phyloP scores from a whole-genome alignment of 2,888 invertebrate genomes.

The Nomada ferruginata region DNA sequence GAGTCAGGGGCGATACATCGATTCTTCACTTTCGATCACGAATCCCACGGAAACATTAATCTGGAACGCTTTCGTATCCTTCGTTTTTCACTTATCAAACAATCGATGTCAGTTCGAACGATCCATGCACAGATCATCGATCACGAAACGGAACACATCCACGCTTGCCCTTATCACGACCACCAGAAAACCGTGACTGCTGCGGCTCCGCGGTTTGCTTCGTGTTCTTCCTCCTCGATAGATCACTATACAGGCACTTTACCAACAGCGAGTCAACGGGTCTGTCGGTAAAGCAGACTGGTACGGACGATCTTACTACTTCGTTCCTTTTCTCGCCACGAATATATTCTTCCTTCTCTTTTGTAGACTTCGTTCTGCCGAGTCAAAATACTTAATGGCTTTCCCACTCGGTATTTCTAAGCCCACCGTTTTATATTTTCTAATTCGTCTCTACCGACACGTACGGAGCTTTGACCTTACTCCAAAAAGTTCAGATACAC shows the following conservation, averaged over 20 bases:
- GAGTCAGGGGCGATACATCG: background rate
- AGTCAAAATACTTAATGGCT: background rate
- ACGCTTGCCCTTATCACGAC: conserved; percentile 65
- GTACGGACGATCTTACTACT: conserved; percentile 54
- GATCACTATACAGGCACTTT: conserved; percentile 56
- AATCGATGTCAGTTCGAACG: conserved; percentile 28
- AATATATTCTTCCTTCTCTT: conserved; percentile 15
- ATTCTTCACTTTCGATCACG: background rate
- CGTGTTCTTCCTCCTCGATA: conserved; percentile 50
- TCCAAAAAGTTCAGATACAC: background rate
- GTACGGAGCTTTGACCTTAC: background rate
- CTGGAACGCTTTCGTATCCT: conserved; percentile 12
- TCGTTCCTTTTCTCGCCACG: conserved; percentile 39
- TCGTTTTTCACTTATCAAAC: background rate
- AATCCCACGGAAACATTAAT: conserved; percentile 13
- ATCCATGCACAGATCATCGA: conserved; percentile 47
- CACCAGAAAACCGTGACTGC: conserved; percentile 64
- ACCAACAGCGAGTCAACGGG: conserved; percentile 55
- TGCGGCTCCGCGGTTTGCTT: conserved; percentile 43
- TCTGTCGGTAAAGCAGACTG: conserved; percentile 58
- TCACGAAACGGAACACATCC: conserved; percentile 50
- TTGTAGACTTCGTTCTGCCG: background rate
- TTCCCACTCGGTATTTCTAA: background rate
- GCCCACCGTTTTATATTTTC: background rate
- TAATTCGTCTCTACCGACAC: background rate